A percentile compares a stretch with the other conserved stretches of the same genome.
phyloP scores from a whole-genome alignment of 2,888 invertebrate genomes.

The Criorhina ranunculi region DNA sequence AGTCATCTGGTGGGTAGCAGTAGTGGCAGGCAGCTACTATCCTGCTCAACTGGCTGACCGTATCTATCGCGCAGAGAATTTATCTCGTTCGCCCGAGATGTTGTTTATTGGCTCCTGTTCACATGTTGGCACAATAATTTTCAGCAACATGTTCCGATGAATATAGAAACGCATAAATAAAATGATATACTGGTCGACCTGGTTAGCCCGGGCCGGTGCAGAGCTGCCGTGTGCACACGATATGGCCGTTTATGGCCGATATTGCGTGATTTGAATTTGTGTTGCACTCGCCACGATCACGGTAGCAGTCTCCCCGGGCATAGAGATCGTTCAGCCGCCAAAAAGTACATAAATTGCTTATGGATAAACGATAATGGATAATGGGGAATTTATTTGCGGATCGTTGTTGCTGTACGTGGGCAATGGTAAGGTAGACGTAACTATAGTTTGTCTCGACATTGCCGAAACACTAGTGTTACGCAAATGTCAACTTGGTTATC shows the following conservation, averaged over 20 bases:
- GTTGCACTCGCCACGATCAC: conserved; percentile 46
- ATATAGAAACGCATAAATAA: conserved; percentile 76
- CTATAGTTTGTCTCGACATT: not conserved
- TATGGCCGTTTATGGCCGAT: conserved; percentile 57
- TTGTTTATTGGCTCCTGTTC: conserved; percentile 76
- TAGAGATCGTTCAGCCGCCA: conserved; percentile 59
- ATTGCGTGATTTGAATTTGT: conserved; percentile 74
- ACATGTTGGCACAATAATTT: conserved; percentile 77
- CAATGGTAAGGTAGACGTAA: not conserved
- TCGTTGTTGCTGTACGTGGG: conserved; percentile 31
- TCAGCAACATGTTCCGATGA: conserved; percentile 72
- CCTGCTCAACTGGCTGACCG: conserved; percentile 18
- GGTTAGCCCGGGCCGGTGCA: conserved; percentile 39
- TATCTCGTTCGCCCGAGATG: conserved; percentile 66
- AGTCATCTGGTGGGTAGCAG: not conserved
- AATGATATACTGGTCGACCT: conserved; percentile 75
- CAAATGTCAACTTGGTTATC: conserved; percentile 65
- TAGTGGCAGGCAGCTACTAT: conserved; percentile 14
- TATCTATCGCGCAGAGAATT: conserved; percentile 63
- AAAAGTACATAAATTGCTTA: conserved; percentile 75
- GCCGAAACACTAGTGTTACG: conserved; percentile 42
- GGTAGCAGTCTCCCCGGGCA: conserved; percentile 46
- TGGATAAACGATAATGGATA: conserved; percentile 73
- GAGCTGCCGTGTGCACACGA: conserved; percentile 55
- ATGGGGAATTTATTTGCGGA: conserved; percentile 66